Evolutionary conservation across 2,888 invertebrate genomes (phyloP).

Genomic region (Mesorhabditis spiculigera): DNA sequence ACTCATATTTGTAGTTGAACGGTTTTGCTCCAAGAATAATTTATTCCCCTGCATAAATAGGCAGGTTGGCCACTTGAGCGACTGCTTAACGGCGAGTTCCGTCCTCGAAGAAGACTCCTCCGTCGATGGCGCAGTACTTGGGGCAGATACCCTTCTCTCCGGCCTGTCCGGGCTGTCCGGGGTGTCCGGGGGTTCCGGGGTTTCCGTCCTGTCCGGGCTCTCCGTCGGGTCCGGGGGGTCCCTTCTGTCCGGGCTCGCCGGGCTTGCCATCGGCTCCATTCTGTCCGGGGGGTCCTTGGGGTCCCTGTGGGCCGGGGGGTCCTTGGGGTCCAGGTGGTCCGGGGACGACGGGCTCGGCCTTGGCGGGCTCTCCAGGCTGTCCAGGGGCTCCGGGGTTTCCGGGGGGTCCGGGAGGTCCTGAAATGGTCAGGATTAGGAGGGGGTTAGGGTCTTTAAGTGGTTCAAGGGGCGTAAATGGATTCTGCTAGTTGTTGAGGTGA

Average conservation of each 20-base stretch:
- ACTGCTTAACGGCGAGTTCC: conserved; percentile 47
- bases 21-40: background rate
- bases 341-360: conserved; percentile 38
- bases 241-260: conserved; percentile 39
- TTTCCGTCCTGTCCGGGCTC: conserved; percentile 38
- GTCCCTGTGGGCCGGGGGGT: conserved; percentile 40
- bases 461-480: no score
- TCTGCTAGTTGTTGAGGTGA: no score
- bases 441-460: no score
- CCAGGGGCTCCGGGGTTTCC: conserved; percentile 27
- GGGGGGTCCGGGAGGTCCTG: conserved; percentile 36
- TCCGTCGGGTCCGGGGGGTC: conserved; percentile 39
- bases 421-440: background rate
- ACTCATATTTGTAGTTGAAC: background rate
- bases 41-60: background rate
- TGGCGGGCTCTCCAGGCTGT: conserved; percentile 19
- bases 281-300: conserved; percentile 40
- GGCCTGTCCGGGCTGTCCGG: conserved; percentile 36
- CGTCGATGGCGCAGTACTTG: conserved; percentile 43
- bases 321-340: conserved; percentile 46
- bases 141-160: conserved; percentile 48
- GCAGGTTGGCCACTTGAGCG: background rate
- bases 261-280: conserved; percentile 41
- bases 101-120: conserved; percentile 57
- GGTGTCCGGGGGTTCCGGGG: conserved; percentile 40